These are phyloP conservation scores for Eumeta japonica DNA, from an alignment of 1,140 invertebrate genomes.

Conservation along the genomic window DNA sequence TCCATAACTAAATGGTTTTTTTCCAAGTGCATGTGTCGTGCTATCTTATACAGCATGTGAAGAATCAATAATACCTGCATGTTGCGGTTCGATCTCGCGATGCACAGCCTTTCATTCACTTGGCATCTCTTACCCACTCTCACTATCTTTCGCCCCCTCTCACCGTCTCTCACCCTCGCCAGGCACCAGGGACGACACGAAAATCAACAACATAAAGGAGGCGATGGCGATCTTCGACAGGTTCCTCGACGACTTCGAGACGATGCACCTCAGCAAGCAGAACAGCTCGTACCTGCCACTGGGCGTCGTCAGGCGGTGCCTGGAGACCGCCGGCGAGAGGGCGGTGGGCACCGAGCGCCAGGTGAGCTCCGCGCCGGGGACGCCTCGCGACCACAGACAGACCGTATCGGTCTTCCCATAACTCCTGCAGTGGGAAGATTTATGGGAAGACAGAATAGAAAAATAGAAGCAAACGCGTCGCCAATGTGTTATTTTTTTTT, in stretches of 20 bases:
- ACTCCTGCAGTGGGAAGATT: neutral
- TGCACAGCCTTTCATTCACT: too few relatives aligned
- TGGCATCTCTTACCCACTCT: neutral
- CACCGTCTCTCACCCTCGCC: too few relatives aligned
- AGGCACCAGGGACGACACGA: slow-evolving; percentile 66
- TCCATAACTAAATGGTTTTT: too few relatives aligned
- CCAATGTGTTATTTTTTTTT: too few relatives aligned
- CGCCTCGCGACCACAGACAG: too few relatives aligned
- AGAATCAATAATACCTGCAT: too few relatives aligned
- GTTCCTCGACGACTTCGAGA: slow-evolving; percentile 65
- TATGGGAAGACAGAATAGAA: too few relatives aligned
- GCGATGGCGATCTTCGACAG: slow-evolving; percentile 64
- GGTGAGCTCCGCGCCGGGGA: too few relatives aligned
- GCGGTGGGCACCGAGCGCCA: slow-evolving; percentile 25
- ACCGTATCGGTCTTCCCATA: too few relatives aligned
- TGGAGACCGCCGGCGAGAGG: slow-evolving; percentile 15
- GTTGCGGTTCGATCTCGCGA: too few relatives aligned
- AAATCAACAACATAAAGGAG: slow-evolving; percentile 66
- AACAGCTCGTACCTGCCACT: slow-evolving; percentile 63
- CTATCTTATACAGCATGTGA: neutral
- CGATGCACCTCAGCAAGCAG: slow-evolving; percentile 59
- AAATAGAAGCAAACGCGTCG: too few relatives aligned
- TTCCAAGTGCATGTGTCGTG: neutral
- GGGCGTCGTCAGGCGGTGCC: slow-evolving; percentile 24
- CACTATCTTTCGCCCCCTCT: slow-evolving; percentile 2